Percentiles rank a stretch among this genome's conserved stretches.
phyloP scores from a whole-genome alignment of 2,113 vertebrate genomes.

The Notarius quadriscutis region DNA sequence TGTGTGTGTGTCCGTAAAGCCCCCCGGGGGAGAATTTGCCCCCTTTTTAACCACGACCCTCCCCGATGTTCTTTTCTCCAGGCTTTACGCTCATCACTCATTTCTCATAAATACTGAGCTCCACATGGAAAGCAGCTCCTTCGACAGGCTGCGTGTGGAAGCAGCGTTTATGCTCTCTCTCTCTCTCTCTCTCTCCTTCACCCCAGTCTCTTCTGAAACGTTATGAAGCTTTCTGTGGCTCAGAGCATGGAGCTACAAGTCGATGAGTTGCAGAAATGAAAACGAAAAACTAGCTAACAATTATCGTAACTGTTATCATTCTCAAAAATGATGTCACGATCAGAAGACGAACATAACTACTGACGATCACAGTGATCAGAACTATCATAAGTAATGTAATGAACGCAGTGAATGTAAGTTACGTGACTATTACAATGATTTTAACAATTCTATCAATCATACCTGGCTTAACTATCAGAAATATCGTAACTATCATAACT shows the following conservation, averaged over 20 bases:
- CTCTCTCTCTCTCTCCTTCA: not conserved
- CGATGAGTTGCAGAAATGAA: not conserved
- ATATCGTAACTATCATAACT: not conserved
- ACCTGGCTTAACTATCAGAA: not conserved
- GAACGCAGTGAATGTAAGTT: not conserved
- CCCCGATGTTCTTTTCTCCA: not conserved
- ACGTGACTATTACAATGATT: not conserved
- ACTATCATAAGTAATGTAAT: not conserved
- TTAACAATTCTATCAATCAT: not conserved
- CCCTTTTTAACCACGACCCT: constrained; percentile 21
- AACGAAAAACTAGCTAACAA: not conserved
- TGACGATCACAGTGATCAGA: not conserved
- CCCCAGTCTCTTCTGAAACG: not conserved
- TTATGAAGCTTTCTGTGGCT: not conserved
- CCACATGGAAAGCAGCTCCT: not conserved
- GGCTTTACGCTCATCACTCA: constrained; percentile 8
- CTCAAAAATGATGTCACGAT: not conserved
- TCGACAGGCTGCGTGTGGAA: not conserved
- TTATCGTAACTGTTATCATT: no score
- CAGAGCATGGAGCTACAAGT: not conserved
- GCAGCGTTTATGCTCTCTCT: no score
- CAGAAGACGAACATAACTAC: not conserved
- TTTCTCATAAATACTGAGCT: not conserved
- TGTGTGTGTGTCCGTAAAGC: constrained; percentile 8
- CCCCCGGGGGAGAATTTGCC: constrained; percentile 19